Evolutionary conservation across 2,113 vertebrate genomes (phyloP).

Genomic region (Meleagris gallopavo): DNA sequence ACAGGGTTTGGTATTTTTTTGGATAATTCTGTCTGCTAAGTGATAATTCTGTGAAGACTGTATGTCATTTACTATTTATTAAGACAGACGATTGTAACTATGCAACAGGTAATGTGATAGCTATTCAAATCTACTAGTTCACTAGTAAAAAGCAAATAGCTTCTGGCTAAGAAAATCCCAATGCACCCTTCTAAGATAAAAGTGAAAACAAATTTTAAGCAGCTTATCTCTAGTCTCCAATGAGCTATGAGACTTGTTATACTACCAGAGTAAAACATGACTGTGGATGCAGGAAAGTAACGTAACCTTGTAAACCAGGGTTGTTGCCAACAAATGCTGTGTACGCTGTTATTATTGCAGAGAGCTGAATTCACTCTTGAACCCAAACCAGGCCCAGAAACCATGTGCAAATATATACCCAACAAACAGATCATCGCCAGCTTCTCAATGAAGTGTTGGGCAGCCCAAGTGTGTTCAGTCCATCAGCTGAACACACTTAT

Average conservation of each 20-base stretch:
- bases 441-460: fast-evolving
- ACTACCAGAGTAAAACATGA: neutral
- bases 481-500: fast-evolving
- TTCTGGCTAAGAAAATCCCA: neutral
- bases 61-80: neutral
- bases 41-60: neutral
- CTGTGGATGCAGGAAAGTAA: neutral
- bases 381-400: neutral
- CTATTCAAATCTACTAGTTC: neutral
- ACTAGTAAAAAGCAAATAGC: neutral
- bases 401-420: neutral
- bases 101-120: neutral
- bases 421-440: neutral
- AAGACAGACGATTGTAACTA: neutral
- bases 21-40: neutral
- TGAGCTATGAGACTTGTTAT: neutral
- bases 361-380: neutral
- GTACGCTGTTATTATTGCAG: neutral
- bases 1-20: neutral
- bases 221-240: neutral
- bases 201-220: neutral
- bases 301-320: neutral
- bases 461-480: fast-evolving
- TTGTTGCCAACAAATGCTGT: neutral
- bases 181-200: neutral